A percentile compares a stretch with the other conserved stretches of the same genome.
Evolutionary conservation across 2,797 vertebrate species (phyloP).

Genomic region (Liparis tanakae): DNA sequence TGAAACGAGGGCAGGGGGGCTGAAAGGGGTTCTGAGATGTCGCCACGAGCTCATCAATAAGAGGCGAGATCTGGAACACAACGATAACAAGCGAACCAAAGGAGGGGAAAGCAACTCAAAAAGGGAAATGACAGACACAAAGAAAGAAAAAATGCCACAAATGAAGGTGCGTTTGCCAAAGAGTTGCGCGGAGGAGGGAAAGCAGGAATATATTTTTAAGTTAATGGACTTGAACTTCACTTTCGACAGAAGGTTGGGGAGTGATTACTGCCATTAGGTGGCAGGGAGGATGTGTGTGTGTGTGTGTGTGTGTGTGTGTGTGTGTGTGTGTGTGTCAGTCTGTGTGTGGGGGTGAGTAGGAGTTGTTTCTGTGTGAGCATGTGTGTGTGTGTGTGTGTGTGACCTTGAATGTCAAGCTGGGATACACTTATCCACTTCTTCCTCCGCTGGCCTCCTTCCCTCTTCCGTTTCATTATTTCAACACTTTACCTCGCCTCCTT

Average conservation of each 20-base stretch:
- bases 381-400: slow-evolving; percentile 8
- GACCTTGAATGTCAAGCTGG: slow-evolving; percentile 69
- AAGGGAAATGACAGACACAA: slow-evolving; percentile 42
- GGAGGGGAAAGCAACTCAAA: slow-evolving; percentile 28
- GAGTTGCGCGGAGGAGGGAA: slow-evolving; percentile 44
- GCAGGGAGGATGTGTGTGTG: slow-evolving; percentile 24
- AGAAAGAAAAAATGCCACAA: slow-evolving; percentile 43
- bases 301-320: neutral
- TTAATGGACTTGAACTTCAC: slow-evolving; percentile 76
- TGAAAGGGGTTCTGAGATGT: slow-evolving; percentile 58
- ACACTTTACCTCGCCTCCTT: slow-evolving; percentile 54
- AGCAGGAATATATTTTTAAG: slow-evolving; percentile 64
- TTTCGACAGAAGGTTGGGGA: slow-evolving; percentile 55
- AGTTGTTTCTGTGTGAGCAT: slow-evolving; percentile 36
- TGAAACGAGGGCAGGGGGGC: neutral
- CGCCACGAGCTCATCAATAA: slow-evolving; percentile 52
- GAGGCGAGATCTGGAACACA: slow-evolving; percentile 57
- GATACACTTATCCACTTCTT: slow-evolving; percentile 73
- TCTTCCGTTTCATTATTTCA: slow-evolving; percentile 58
- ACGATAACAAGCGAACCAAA: slow-evolving; percentile 53
- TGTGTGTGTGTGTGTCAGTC: slow-evolving; percentile 10
- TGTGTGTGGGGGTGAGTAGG: neutral
- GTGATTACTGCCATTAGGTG: slow-evolving; percentile 73
- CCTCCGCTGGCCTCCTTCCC: slow-evolving; percentile 46
- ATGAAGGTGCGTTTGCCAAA: slow-evolving; percentile 47